Percentiles rank a stretch among this genome's conserved stretches.
Conservation (phyloP, 2,888 invertebrate species). For the Abrostola triplasia region DNA sequence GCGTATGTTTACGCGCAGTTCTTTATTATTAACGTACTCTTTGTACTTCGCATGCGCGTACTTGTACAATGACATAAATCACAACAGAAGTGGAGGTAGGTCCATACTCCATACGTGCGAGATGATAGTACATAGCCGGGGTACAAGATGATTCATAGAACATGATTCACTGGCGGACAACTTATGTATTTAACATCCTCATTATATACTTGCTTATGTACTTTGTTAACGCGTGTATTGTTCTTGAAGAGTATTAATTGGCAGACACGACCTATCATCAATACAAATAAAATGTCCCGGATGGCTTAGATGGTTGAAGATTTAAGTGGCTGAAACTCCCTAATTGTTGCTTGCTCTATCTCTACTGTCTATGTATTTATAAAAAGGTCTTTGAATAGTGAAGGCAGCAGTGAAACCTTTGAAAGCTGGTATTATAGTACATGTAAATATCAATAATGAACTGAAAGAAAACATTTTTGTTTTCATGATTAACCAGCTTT, state of each 20-base stretch:
- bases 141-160: conserved; percentile 40
- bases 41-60: conserved; percentile 13
- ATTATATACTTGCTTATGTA: conserved; percentile 39
- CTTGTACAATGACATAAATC: conserved; percentile 42
- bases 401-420: too few species aligned
- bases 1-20: background rate
- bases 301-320: too few species aligned
- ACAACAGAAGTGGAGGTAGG: conserved; percentile 21
- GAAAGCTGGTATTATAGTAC: too few species aligned
- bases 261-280: too few species aligned
- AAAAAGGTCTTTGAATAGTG: too few species aligned
- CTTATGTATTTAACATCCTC: conserved; percentile 63
- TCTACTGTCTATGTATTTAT: too few species aligned
- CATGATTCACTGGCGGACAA: conserved; percentile 56
- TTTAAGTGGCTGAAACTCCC: too few species aligned
- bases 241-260: background rate
- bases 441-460: too few species aligned
- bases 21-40: conserved; percentile 6
- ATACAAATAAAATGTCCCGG: too few species aligned
- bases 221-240: conserved; percentile 14
- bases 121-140: conserved; percentile 18
- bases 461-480: too few species aligned
- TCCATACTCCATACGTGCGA: conserved; percentile 5
- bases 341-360: too few species aligned
- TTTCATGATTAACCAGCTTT: too few species aligned